Evolutionary conservation across 1,140 invertebrate genomes (phyloP).

Genomic region (Cydia splendana): DNA sequence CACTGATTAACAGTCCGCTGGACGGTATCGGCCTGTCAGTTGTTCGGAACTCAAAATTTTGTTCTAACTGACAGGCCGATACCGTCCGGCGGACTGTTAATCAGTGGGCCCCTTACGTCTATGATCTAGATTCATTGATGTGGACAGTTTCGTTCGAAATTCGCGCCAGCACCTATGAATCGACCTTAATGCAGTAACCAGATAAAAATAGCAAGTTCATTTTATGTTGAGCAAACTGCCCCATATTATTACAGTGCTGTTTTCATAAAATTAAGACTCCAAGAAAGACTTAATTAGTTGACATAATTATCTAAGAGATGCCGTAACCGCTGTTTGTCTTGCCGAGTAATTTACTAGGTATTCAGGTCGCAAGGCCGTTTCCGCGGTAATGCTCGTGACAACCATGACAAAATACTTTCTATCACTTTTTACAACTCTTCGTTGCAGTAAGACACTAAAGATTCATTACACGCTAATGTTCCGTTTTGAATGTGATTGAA

Average conservation of each 20-base stretch:
- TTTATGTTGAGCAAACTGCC: constrained; percentile 8
- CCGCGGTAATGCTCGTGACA: constrained; percentile 23
- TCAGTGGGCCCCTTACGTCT: too few species aligned
- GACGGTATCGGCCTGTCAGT: too few species aligned
- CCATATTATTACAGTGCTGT: background rate
- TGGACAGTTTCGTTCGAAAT: too few species aligned
- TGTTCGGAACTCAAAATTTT: too few species aligned
- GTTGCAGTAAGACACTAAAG: background rate
- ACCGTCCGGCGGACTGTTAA: too few species aligned
- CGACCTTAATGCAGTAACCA: background rate
- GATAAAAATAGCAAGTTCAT: background rate
- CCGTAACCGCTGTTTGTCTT: constrained; percentile 25
- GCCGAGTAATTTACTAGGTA: constrained; percentile 17
- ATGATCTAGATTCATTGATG: too few species aligned
- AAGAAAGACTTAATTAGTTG: background rate
- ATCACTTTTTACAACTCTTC: background rate
- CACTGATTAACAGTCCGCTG: too few species aligned
- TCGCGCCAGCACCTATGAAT: too few species aligned
- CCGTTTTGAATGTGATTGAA: background rate
- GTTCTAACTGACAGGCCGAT: too few species aligned
- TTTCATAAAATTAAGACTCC: background rate
- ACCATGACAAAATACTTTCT: constrained; percentile 3
- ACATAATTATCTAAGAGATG: constrained; percentile 26
- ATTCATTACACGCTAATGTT: background rate
- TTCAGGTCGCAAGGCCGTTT: constrained; percentile 28